A percentile compares a stretch with the other conserved stretches of the same genome.
Evolutionary conservation across 2,797 vertebrate species (phyloP).

Genomic region (Rhynchonycteris naso): DNA sequence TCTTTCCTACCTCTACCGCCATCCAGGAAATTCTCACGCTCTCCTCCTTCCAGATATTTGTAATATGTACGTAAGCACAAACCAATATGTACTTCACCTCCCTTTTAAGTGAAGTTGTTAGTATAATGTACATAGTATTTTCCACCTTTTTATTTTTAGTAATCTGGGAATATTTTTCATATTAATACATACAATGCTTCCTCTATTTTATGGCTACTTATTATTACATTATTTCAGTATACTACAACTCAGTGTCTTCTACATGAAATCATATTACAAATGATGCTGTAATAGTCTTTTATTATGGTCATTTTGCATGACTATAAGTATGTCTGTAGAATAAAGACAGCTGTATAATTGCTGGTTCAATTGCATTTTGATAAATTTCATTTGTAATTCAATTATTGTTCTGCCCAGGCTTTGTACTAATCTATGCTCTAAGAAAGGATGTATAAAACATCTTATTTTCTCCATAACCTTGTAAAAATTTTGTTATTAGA

Average conservation of each 20-base stretch:
- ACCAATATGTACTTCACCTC: neutral
- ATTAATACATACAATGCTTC: neutral
- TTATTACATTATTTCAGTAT: neutral
- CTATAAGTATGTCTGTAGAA: neutral
- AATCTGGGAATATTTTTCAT: conserved; percentile 6
- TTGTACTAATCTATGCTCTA: neutral
- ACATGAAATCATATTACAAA: neutral
- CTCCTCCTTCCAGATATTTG: conserved; percentile 37
- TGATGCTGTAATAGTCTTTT: conserved; percentile 5
- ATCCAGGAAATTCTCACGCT: neutral
- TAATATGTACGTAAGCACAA: conserved; percentile 33
- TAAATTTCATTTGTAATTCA: neutral
- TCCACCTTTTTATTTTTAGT: conserved; percentile 20
- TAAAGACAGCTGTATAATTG: neutral
- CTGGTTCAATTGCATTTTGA: neutral
- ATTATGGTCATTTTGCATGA: neutral
- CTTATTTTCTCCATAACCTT: neutral
- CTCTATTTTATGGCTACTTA: neutral
- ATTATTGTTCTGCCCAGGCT: neutral
- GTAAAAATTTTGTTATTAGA: neutral
- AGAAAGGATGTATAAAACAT: neutral
- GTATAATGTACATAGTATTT: neutral
- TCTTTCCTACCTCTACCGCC: neutral
- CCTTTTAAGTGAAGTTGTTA: neutral
- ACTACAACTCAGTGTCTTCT: neutral